A percentile compares a stretch with the other conserved stretches of the same genome.
These are phyloP conservation scores for Callimorpha dominula DNA, from an alignment of 2,888 invertebrate genomes.

Conservation along the genomic window DNA sequence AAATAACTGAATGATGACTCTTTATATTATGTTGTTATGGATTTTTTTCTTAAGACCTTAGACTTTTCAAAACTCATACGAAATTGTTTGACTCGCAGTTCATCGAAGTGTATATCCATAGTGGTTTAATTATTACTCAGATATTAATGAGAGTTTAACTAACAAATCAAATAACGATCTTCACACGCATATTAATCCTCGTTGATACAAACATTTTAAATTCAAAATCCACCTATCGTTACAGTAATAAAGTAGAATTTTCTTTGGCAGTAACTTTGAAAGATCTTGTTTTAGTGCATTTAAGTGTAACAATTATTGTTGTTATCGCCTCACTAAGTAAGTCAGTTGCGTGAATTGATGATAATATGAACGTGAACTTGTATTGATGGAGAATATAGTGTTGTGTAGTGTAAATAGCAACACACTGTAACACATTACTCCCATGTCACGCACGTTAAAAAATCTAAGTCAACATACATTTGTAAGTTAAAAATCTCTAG, in stretches of 20 bases:
- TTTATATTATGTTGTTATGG: too few species aligned
- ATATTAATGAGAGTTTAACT: slow-evolving; percentile 49
- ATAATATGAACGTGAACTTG: slow-evolving; percentile 59
- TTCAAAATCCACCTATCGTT: not conserved
- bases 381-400: slow-evolving; percentile 18
- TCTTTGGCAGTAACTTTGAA: slow-evolving; percentile 9
- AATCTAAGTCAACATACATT: not conserved
- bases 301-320: slow-evolving; percentile 56
- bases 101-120: slow-evolving; percentile 25
- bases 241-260: slow-evolving; percentile 20
- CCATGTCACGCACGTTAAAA: not conserved
- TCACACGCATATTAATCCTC: slow-evolving; percentile 53
- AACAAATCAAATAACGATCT: slow-evolving; percentile 47
- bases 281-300: slow-evolving; percentile 47
- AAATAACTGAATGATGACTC: not conserved
- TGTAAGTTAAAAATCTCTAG: too few species aligned
- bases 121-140: slow-evolving; percentile 37
- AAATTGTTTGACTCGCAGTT: slow-evolving; percentile 8
- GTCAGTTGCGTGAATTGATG: slow-evolving; percentile 64
- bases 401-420: slow-evolving; percentile 7
- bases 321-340: slow-evolving; percentile 68
- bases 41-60: too few species aligned
- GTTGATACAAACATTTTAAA: slow-evolving; percentile 11
- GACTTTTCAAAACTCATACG: not conserved
- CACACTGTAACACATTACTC: not conserved